Evolutionary conservation across 2,113 vertebrate genomes (phyloP).

Genomic region (Passer domesticus): DNA sequence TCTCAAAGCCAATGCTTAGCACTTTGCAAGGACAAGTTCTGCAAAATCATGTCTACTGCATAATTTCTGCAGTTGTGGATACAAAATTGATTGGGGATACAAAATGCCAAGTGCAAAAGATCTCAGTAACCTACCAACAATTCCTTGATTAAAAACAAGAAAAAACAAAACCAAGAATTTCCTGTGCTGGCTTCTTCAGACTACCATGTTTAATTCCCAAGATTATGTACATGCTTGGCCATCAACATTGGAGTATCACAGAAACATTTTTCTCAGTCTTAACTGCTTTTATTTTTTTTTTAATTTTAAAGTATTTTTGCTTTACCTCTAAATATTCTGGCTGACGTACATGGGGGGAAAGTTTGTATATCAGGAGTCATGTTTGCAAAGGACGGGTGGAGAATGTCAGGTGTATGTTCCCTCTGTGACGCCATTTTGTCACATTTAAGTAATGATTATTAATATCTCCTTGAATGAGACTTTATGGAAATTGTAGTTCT

Average conservation of each 20-base stretch:
- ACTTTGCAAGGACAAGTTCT: neutral
- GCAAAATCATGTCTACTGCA: neutral
- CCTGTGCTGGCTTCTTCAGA: neutral
- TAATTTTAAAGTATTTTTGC: neutral
- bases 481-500: constrained; percentile 32
- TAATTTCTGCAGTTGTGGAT: neutral
- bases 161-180: neutral
- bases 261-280: neutral
- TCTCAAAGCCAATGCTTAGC: neutral
- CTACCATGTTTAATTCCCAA: neutral
- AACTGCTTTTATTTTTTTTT: neutral
- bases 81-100: neutral
- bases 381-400: neutral
- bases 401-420: neutral
- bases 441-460: constrained; percentile 19
- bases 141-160: neutral
- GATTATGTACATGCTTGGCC: neutral
- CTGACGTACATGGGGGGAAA: neutral
- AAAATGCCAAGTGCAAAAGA: constrained; percentile 1
- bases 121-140: neutral
- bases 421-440: neutral
- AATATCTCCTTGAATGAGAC: constrained; percentile 36
- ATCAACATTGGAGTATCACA: neutral
- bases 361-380: neutral
- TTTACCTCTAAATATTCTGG: neutral